Conservation (phyloP, 2,797 vertebrate species). For the Arctocebus calabarensis region DNA sequence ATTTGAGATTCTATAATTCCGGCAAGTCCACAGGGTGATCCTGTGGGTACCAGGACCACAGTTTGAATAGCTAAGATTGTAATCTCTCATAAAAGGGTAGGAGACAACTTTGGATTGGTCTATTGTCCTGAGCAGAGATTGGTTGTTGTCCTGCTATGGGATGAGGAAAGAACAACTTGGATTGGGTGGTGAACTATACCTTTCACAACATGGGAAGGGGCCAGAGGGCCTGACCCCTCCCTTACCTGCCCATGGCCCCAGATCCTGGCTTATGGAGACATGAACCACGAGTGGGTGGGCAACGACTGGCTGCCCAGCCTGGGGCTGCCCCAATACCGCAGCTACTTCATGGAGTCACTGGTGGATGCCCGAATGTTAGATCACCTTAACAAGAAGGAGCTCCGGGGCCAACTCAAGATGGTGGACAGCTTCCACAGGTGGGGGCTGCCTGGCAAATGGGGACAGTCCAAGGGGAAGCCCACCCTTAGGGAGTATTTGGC, state of each 20-base stretch:
- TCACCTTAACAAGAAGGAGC: constrained; percentile 97
- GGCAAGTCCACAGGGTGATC: neutral
- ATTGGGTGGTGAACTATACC: neutral
- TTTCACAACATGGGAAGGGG: constrained; percentile 39
- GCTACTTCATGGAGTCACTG: constrained; percentile 97
- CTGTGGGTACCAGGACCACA: neutral
- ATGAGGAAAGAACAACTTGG: neutral
- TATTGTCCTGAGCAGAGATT: neutral
- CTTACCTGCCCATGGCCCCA: constrained; percentile 81
- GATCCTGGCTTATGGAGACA: constrained; percentile 96
- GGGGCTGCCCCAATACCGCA: constrained; percentile 95
- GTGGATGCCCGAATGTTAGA: constrained; percentile 97
- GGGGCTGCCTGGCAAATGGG: constrained; percentile 8
- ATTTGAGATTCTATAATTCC: neutral
- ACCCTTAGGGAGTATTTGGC: neutral
- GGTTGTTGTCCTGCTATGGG: neutral
- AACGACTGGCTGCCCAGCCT: constrained; percentile 97
- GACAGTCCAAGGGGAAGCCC: neutral
- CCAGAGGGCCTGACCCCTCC: constrained; percentile 67
- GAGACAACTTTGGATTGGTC: neutral
- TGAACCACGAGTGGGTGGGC: constrained; percentile 97
- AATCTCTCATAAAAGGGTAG: neutral
- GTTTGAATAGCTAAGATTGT: neutral
- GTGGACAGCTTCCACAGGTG: constrained; percentile 98
- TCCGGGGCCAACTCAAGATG: constrained; percentile 96